Evolutionary conservation across 2,797 vertebrate genomes (phyloP), one percentile per base, ranked within the genome.

Genomic region (Glyptemys insculpta): DNA sequence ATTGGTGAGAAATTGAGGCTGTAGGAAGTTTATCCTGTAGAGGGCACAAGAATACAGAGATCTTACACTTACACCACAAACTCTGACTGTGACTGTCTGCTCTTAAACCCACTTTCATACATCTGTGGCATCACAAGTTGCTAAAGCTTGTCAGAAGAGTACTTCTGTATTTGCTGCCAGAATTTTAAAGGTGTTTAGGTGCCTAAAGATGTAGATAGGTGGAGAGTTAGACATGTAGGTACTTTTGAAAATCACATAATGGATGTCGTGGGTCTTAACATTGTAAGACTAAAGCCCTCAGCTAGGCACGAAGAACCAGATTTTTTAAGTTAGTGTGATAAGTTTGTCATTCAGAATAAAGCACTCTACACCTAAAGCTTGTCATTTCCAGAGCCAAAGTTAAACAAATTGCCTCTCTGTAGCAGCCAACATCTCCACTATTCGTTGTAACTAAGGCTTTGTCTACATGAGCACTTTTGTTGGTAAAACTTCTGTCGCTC

Each of bases 91-190:
- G 6, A 4, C 16, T 31, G n/a, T 25, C 41, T 81, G 78, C 79
- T 53, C 47, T 49, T 47, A 90, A 44, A 50, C 57, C 41, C 25
- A 27, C 21, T 76, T 76, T 47, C 25, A 15, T 27, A 15, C 12
- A 23, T 87, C 41, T 41, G 2, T 25, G 15, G 4, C 5, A 0
- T 5, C 3, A 0, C 37, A 25, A 25, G 1, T 8, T 12, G 7
- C 41, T 19, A 47, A 85, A 49, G 74, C 27, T 9, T 14, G 23
- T 34, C 31, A 14, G 41, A 44, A 44, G 72, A 44, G 44, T 44
- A 27, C 3, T 25, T 57, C 7, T 44, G 25, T 23, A 47, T 15
- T 76, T 47, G 21, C n/a, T 37, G 25, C 83, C 23, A 44, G n/a
- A 21, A n/a, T 37, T 68, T n/a, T 37, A 68, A 37, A 68, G 62